Base-by-base conservation (phyloP, 2,888 invertebrate species). In the Vanessa cardui region DNA sequence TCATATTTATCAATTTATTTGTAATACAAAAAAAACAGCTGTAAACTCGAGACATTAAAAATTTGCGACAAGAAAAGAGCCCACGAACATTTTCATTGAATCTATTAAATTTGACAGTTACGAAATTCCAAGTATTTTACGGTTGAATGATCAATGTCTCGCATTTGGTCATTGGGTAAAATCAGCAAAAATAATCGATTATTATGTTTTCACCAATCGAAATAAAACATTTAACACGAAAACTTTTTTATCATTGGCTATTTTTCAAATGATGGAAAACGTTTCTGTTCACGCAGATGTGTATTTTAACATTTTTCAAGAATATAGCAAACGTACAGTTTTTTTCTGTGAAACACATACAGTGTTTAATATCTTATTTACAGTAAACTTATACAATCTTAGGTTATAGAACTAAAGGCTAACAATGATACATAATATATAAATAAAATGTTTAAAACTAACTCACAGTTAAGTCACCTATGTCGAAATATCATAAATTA, bases 171-270 rank as follows among this genome's bases (percentile, higher is more conserved):
- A 86, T 89, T 88, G 88, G 88, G 63, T 18, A 46, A 72, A 62
- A 71, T 0, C 0, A 0, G 0, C n/a, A 4, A 52, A 12, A 31
- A 26, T 12, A 72, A 83, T 82, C 75, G 80, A 82, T 78, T 74
- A 62, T 58, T 20, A 2, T 1, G 1, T 49, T 50, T 73, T 5
- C 49, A 74, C 90, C 90, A 91, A 91, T 89, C 54, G 71, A 20
- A 77, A 68, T 73, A 64, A 75, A 80, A 88, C 90, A 90, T 89
- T 87, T 90, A 89, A 83, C 79, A 73, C 76, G 61, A 73, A 72
- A 71, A 64, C 74, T 72, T 64, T 16, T 62, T 69, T 77, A 62
- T 77, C 73, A 87, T 87, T 87, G 85, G 85, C 71, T 54, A 68
- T 62, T 69, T 76, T 52, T 26, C 33, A 67, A 39, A 31, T 15